Base-by-base conservation (phyloP, 2,797 vertebrate genomes). In the Sebastes dallii region DNA sequence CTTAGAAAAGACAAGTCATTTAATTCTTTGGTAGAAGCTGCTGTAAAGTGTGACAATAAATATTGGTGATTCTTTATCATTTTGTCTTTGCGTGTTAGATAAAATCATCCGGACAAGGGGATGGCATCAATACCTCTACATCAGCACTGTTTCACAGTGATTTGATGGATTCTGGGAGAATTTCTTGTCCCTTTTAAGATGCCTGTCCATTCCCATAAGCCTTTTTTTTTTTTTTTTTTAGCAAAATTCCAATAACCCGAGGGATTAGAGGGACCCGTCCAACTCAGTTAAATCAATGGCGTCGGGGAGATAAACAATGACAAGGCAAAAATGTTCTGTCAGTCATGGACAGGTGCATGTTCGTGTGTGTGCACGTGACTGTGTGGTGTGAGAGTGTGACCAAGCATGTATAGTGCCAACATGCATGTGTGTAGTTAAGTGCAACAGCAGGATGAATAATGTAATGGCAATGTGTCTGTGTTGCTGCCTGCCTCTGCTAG, bases 211-310 rank as follows among this genome's bases (percentile, higher is more conserved):
- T 86, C 65, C 61, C 18, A 61, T 66, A 75, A 66, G 11, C 71
- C 8, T 39, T 29, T 71, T 70, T 64, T n/a, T 54, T 77, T 77
- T 59, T 59, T 67, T 52, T 67, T 42, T 58, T 20, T 14, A 81
- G 73, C 69, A 81, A 83, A 87, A 80, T 85, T 86, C 42, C 62
- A 90, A 82, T 91, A 88, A 83, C 86, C 71, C 25, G 1, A 68
- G 84, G 88, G 89, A 87, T 89, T 82, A 83, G 56, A 79, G 39
- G 56, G 66, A 86, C 68, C 62, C 46, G 34, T 91, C 90, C 83
- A 86, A 90, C 77, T 90, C 86, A 88, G 83, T 89, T 90, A 91
- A 91, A 92, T 93, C 92, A 91, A 80, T 88, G 69, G 64, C 9
- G 52, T 89, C 72, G 55, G 58, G 20, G 76, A 77, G 79, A 90